Evolutionary conservation across 2,888 invertebrate species (phyloP), one percentile per base, ranked within the genome.

Genomic region (Gastrophysa polygoni): DNA sequence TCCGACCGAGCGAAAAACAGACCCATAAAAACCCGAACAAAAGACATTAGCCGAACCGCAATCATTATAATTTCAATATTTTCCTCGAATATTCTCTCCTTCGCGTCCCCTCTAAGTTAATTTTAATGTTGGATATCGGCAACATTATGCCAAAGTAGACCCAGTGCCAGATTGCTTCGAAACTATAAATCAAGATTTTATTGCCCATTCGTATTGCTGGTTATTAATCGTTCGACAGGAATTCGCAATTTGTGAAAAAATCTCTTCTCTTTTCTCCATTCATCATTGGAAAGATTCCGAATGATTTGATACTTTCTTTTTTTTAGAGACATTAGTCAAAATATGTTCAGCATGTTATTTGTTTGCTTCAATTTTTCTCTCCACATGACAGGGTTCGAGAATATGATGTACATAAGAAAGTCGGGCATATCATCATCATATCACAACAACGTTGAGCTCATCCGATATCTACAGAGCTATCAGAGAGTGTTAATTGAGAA

Each of bases 121-220:
- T 78, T 78, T 78, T 77, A 78, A 78, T 78, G 78, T 75, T 71
- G 64, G 74, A 75, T 77, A 77, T 77, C 75, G 78, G 77, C 74
- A 75, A 76, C 72, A 73, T 71, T 73, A 67, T 73, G 65, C 72
- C 72, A 50, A 61, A 52, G 34, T 49, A 49, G 46, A 52, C 57
- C 64, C 61, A 32, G 57, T 63, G 68, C 76, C 77, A 77, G 77
- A 77, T 76, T 76, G 77, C 75, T 68, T 61, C 69, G 62, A 68
- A 72, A 71, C 73, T 72, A 80, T 81, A 81, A 80, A 81, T 81
- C 80, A 80, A 76, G 72, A 80, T 80, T 80, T 80, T 80, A 79
- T 80, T 79, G 76, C 77, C 79, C 80, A 79, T 80, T 81, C 14
- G 14, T 78, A 77, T 77, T 74, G 71, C 72, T 75, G 64, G 76